A percentile compares a stretch with the other conserved stretches of the same genome.
phyloP scores from a whole-genome alignment of 2,797 vertebrate species.

The Eleutherodactylus coqui region DNA sequence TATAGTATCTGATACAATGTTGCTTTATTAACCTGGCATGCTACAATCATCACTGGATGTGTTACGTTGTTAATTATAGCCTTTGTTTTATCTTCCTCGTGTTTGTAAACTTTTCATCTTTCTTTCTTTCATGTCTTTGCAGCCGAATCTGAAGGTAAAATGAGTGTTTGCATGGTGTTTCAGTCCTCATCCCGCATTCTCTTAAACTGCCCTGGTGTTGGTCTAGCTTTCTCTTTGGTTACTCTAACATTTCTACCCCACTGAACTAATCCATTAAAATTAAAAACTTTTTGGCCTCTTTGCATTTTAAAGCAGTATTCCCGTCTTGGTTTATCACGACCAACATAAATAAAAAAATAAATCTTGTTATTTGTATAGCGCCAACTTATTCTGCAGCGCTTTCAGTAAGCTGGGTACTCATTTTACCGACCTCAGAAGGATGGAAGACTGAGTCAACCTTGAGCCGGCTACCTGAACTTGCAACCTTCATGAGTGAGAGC shows the following conservation, averaged over 20 bases:
- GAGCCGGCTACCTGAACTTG: too few relatives aligned
- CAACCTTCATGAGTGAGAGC: too few relatives aligned
- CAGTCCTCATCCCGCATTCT: slow-evolving; percentile 36
- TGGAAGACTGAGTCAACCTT: too few relatives aligned
- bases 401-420: too few relatives aligned
- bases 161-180: slow-evolving; percentile 73
- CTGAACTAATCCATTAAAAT: neutral
- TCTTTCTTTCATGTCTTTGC: slow-evolving; percentile 86
- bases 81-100: slow-evolving; percentile 9
- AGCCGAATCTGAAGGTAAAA: slow-evolving; percentile 99
- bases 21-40: slow-evolving; percentile 21
- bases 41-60: neutral
- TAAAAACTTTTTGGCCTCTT: neutral
- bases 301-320: neutral
- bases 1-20: neutral
- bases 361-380: too few relatives aligned
- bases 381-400: too few relatives aligned
- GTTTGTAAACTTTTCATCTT: slow-evolving; percentile 67
- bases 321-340: too few relatives aligned
- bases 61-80: neutral
- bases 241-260: neutral
- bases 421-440: too few relatives aligned
- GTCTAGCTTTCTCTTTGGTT: neutral
- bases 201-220: slow-evolving; percentile 29
- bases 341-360: too few relatives aligned